Percentiles rank a stretch among this genome's conserved stretches.
These are phyloP conservation scores for Drosophila limbata DNA, from an alignment of 2,888 invertebrate species.

Conservation along the genomic window DNA sequence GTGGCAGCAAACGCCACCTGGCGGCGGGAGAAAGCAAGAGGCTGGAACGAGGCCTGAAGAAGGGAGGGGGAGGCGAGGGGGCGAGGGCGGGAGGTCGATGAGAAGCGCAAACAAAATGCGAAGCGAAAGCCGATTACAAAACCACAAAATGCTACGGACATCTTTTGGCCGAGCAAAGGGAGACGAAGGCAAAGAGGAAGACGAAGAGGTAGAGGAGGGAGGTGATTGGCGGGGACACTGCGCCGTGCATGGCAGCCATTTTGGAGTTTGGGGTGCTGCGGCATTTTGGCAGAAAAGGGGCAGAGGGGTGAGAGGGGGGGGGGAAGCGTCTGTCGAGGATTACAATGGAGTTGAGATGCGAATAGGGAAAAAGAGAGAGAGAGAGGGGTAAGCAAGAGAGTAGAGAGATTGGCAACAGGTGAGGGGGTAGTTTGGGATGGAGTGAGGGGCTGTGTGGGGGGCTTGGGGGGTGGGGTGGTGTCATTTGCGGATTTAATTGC, in stretches of 20 bases:
- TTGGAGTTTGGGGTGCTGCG: constrained; percentile 70
- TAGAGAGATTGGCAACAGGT: neutral
- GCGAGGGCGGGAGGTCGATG: constrained; percentile 11
- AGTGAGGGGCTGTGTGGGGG: neutral
- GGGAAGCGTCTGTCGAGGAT: constrained; percentile 59
- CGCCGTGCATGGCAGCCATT: constrained; percentile 61
- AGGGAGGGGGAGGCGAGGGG: neutral
- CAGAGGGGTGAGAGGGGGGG: too few species aligned
- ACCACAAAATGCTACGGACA: constrained; percentile 81
- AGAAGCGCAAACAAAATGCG: constrained; percentile 72
- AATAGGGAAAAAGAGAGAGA: constrained; percentile 29
- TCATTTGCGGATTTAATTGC: constrained; percentile 81
- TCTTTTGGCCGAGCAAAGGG: constrained; percentile 50
- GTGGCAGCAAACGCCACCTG: constrained; percentile 19
- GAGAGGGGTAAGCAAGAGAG: neutral
- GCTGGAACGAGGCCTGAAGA: too few species aligned
- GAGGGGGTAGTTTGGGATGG: neutral
- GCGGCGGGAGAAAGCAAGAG: neutral
- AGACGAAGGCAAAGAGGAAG: neutral
- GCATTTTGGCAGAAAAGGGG: constrained; percentile 37
- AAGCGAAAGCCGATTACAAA: constrained; percentile 78
- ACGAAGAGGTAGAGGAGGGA: too few species aligned
- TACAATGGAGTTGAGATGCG: constrained; percentile 69
- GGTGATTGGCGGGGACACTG: neutral
- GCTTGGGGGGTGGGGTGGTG: neutral